Base-by-base conservation (phyloP, 1,140 invertebrate species). In the Nymphalis io region DNA sequence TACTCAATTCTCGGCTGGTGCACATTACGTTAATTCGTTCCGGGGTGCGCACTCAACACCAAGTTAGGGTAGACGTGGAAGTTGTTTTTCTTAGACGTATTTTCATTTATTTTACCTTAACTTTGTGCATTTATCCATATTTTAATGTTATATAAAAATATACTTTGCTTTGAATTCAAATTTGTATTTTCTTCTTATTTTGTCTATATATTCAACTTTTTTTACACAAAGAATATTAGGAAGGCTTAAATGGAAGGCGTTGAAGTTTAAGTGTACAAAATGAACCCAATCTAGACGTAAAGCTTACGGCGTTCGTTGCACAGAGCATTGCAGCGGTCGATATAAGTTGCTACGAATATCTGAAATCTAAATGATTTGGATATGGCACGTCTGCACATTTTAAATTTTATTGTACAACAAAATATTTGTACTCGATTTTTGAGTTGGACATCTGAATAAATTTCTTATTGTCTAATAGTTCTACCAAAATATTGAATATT, bases 21-120 rank as follows among this genome's bases (percentile, higher is more conserved):
- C 74, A 79, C 75, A 80, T 81, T 80, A 80, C 72, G 75, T 80
- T 82, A 83, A 83, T 80, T 81, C 76, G 74, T 80, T 79, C 72
- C 75, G 74, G 80, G 60, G 55, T 67, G 64, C 76, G 75, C 81
- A 77, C 78, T 80, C 76, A 79, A 72, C 75, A 74, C 66, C 70
- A 73, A 78, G 67, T 81, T 80, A 79, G 68, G 68, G 63, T 67
- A 72, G 60, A 77, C 71, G 73, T 79, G 69, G 70, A 67, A 74
- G 60, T 70, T 73, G 68, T 70, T 75, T 70, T 64, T 68, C 59
- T 67, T 59, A n/a, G n/a, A n/a, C 62, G 60, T 74, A 68, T 71
- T 65, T 62, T 63, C 62, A 62, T 78, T 78, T 66, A 70, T 70
- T 70, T 66, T 51, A 8, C 4, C n/a, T 59, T 59, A 13, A 5